Evolutionary conservation across 2,888 invertebrate genomes (phyloP).

Genomic region (Psylliodes chrysocephalus): DNA sequence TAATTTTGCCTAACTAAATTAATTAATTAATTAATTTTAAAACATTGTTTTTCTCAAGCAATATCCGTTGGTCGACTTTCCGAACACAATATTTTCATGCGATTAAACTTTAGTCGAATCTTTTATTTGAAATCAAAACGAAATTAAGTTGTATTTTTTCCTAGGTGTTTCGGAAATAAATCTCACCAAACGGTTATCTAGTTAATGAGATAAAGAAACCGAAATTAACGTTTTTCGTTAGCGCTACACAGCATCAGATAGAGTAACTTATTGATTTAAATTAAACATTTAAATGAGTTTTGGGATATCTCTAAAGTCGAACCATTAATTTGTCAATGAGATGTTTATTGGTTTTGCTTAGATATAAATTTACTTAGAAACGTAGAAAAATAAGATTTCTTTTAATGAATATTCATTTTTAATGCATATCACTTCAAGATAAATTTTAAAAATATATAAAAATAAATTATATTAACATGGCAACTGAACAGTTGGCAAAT

Average conservation of each 20-base stretch:
- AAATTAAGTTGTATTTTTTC: neutral
- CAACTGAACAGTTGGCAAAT: too few relatives aligned
- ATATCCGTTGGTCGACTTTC: too few relatives aligned
- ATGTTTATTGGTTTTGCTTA: neutral
- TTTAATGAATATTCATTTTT: neutral
- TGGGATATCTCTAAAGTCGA: neutral
- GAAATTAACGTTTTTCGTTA: neutral
- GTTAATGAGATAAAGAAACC: neutral
- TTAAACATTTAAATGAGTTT: slow-evolving; percentile 12
- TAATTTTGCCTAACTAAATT: too few relatives aligned
- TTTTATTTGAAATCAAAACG: neutral
- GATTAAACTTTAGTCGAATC: too few relatives aligned
- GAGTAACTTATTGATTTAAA: slow-evolving; percentile 1
- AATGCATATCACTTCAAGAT: neutral
- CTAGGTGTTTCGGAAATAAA: neutral
- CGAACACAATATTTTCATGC: too few relatives aligned
- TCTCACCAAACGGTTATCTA: neutral
- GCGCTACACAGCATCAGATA: neutral
- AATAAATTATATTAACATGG: too few relatives aligned
- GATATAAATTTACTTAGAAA: neutral
- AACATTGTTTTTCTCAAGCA: too few relatives aligned
- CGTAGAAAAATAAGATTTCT: neutral
- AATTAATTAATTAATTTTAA: too few relatives aligned
- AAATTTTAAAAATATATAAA: too few relatives aligned
- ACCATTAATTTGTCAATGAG: slow-evolving; percentile 7